A percentile compares a stretch with the other conserved stretches of the same genome.
These are phyloP conservation scores for Oxyura jamaicensis DNA, from an alignment of 2,113 vertebrate genomes.

Conservation along the genomic window DNA sequence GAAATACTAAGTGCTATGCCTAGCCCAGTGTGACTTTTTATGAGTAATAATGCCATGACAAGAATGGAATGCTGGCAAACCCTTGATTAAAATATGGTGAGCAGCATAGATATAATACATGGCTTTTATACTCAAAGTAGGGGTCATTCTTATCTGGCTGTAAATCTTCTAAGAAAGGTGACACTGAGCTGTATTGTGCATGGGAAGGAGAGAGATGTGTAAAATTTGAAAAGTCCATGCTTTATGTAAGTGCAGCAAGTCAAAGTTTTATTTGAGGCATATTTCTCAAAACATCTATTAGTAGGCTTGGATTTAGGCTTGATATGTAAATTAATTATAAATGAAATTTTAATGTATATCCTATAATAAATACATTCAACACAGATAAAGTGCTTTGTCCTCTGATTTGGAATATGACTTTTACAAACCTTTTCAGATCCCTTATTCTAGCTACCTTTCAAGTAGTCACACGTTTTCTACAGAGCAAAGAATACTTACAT, in stretches of 20 bases:
- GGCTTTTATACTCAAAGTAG: neutral
- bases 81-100: neutral
- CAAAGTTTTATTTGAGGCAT: neutral
- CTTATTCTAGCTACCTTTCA: neutral
- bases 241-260: neutral
- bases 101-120: neutral
- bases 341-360: neutral
- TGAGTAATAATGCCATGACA: neutral
- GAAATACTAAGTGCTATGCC: neutral
- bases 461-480: neutral
- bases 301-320: neutral
- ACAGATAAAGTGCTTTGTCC: neutral
- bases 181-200: neutral
- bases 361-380: neutral
- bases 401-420: neutral
- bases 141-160: neutral
- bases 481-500: neutral
- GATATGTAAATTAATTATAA: neutral
- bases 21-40: neutral
- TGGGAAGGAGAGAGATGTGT: neutral
- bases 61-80: neutral
- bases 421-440: neutral
- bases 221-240: neutral
- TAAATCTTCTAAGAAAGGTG: neutral
- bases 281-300: neutral